phyloP scores from a whole-genome alignment of 2,113 vertebrate genomes.

The Alethe castanea region DNA sequence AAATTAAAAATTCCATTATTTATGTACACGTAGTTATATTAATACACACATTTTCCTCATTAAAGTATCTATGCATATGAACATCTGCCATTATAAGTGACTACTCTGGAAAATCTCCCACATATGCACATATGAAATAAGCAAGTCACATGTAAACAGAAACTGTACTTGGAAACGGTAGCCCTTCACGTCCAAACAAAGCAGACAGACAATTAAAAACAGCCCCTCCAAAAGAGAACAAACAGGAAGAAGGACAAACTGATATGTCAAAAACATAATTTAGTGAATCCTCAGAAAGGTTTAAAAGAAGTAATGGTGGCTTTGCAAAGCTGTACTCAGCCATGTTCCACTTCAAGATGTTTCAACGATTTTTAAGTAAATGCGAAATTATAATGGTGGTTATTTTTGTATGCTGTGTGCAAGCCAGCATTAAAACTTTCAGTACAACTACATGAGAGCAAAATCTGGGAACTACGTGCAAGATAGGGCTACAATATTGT shows the following conservation, averaged over 20 bases:
- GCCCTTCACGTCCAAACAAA: constrained; percentile 6
- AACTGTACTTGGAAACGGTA: not conserved
- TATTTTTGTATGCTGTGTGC: not conserved
- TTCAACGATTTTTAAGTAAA: not conserved
- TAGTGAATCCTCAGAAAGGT: not conserved
- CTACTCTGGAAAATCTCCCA: not conserved
- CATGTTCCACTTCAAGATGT: not conserved
- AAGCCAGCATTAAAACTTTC: not conserved
- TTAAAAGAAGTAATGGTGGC: not conserved
- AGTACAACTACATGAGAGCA: accelerated
- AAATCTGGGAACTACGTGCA: not conserved
- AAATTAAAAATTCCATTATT: not conserved
- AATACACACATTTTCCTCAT: not conserved
- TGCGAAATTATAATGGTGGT: not conserved
- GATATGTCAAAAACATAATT: not conserved
- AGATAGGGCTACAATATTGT: accelerated
- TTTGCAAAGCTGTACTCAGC: not conserved
- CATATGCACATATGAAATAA: not conserved
- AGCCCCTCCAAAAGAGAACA: not conserved
- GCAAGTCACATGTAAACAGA: not conserved
- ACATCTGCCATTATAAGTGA: not conserved
- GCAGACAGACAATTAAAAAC: not conserved
- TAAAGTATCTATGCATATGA: not conserved
- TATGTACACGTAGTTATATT: not conserved
- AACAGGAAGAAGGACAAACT: not conserved